Conservation (phyloP, 2,113 vertebrate species). For the Mustelus asterias region DNA sequence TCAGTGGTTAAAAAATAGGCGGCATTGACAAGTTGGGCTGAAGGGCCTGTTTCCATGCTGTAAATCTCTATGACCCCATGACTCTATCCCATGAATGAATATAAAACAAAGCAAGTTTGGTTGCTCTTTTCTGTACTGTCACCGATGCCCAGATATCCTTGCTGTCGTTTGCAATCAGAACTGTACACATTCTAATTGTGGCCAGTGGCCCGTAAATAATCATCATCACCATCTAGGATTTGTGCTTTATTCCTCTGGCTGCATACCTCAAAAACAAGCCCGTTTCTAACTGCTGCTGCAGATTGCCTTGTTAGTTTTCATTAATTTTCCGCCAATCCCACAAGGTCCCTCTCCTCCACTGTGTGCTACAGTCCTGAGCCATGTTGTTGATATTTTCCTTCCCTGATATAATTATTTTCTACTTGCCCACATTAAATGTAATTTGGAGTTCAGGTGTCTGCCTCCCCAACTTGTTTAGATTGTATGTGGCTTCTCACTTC, state of each 20-base stretch:
- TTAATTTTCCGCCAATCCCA: neutral
- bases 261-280: neutral
- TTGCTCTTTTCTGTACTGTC: neutral
- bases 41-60: too few relatives aligned
- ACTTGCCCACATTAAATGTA: neutral
- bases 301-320: neutral
- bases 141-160: neutral
- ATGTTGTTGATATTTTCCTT: neutral
- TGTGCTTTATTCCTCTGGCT: neutral
- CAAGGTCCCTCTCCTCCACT: neutral
- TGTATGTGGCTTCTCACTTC: too few relatives aligned
- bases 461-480: too few relatives aligned
- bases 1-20: too few relatives aligned
- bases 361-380: neutral
- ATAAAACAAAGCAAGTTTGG: too few relatives aligned
- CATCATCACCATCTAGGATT: neutral
- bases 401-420: neutral
- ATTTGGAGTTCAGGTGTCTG: too few relatives aligned
- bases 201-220: neutral
- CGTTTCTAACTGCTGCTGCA: neutral
- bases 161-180: neutral
- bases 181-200: neutral
- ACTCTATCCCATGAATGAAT: too few relatives aligned
- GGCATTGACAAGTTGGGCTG: too few relatives aligned
- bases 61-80: too few relatives aligned